Conservation (phyloP, 2,113 vertebrate species). For the Ondatra zibethicus region DNA sequence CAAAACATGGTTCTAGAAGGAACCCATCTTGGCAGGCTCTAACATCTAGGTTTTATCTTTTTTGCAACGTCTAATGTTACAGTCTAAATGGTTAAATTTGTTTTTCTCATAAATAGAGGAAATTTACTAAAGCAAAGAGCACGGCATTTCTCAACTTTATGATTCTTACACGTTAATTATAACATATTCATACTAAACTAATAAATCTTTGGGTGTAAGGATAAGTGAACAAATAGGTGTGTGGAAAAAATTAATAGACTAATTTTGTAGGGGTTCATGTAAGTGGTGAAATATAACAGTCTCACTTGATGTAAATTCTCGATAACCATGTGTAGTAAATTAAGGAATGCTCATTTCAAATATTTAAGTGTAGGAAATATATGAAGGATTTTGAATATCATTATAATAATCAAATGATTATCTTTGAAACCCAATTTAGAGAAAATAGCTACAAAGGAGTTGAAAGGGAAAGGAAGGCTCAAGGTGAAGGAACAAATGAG, state of each 20-base stretch:
- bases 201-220: neutral
- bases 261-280: neutral
- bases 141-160: constrained; percentile 2
- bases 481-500: neutral
- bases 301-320: neutral
- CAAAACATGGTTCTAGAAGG: neutral
- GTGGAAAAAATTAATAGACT: neutral
- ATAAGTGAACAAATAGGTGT: neutral
- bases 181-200: neutral
- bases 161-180: neutral
- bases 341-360: neutral
- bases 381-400: neutral
- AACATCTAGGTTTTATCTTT: neutral
- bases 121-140: neutral
- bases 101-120: neutral
- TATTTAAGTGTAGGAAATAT: neutral
- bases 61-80: neutral
- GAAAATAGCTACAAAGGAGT: neutral
- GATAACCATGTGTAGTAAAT: neutral
- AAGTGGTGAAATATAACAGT: neutral
- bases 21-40: neutral
- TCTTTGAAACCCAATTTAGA: constrained; percentile 14
- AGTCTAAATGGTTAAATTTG: constrained; percentile 8
- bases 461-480: neutral
- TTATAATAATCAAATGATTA: neutral